These are phyloP conservation scores for Hypotaenidia philippensis DNA, from an alignment of 2,797 vertebrate species.

Conservation along the genomic window DNA sequence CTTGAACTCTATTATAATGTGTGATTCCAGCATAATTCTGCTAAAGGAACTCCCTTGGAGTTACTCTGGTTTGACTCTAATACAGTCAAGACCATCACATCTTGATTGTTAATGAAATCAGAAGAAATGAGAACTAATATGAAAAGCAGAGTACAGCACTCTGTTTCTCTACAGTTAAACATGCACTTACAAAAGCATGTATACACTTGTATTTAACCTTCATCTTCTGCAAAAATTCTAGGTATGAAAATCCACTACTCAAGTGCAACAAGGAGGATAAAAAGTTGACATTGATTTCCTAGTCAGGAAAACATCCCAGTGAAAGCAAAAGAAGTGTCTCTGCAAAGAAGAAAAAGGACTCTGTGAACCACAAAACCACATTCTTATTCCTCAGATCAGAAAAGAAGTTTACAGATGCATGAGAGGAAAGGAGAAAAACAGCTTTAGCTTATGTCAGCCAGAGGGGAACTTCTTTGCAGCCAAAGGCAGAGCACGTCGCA, in stretches of 20 bases:
- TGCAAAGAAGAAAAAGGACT: neutral
- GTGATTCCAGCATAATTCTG: neutral
- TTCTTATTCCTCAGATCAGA: neutral
- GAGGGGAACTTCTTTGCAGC: neutral
- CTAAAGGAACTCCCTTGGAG: neutral
- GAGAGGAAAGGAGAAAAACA: neutral
- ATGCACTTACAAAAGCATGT: neutral
- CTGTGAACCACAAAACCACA: neutral
- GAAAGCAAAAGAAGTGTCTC: neutral
- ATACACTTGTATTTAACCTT: neutral
- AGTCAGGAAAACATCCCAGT: neutral
- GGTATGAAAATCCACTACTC: neutral
- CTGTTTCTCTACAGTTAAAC: neutral
- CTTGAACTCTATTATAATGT: neutral
- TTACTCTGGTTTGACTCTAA: neutral
- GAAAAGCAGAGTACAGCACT: neutral
- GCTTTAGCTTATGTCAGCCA: neutral
- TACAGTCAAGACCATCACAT: neutral
- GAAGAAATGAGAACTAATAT: neutral
- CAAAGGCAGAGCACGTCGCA: neutral
- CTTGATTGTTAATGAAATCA: neutral
- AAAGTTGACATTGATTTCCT: neutral
- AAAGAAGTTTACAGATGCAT: neutral
- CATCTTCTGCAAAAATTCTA: neutral
- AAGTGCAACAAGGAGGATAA: neutral